Evolutionary conservation across 1,140 invertebrate genomes (phyloP).

Genomic region (Battus philenor): DNA sequence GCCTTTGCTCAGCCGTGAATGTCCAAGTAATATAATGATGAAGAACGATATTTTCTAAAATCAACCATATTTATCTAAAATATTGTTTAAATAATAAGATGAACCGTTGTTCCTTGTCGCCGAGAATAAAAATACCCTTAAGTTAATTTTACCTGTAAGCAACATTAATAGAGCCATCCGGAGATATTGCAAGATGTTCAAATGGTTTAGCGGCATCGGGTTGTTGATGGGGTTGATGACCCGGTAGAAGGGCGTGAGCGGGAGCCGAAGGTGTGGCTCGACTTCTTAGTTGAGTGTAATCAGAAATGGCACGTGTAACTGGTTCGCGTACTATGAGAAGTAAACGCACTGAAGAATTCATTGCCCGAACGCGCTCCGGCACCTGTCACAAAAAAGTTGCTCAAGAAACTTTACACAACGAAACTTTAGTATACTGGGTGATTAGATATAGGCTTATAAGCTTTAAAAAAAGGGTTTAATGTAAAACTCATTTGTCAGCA

Average conservation of each 20-base stretch:
- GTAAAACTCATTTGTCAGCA: too few relatives aligned
- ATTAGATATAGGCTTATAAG: too few relatives aligned
- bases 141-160: slow-evolving; percentile 83
- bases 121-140: too few relatives aligned
- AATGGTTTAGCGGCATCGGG: slow-evolving; percentile 79
- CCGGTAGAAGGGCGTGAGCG: slow-evolving; percentile 36
- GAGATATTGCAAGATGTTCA: slow-evolving; percentile 86
- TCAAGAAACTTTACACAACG: too few relatives aligned
- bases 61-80: too few relatives aligned
- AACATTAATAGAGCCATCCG: slow-evolving; percentile 89
- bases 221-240: slow-evolving; percentile 46
- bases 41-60: too few relatives aligned
- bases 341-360: slow-evolving; percentile 95
- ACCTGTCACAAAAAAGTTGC: slow-evolving; percentile 82
- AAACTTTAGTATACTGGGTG: too few relatives aligned
- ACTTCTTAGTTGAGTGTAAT: slow-evolving; percentile 92
- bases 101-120: too few relatives aligned
- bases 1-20: too few relatives aligned
- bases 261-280: slow-evolving; percentile 80
- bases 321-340: slow-evolving; percentile 97
- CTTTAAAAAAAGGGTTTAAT: too few relatives aligned
- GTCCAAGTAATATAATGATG: too few relatives aligned
- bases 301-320: slow-evolving; percentile 95
- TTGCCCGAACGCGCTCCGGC: slow-evolving; percentile 90
- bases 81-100: too few relatives aligned